Conservation (phyloP, 2,888 invertebrate genomes). For the Meteorus cinctellus region DNA sequence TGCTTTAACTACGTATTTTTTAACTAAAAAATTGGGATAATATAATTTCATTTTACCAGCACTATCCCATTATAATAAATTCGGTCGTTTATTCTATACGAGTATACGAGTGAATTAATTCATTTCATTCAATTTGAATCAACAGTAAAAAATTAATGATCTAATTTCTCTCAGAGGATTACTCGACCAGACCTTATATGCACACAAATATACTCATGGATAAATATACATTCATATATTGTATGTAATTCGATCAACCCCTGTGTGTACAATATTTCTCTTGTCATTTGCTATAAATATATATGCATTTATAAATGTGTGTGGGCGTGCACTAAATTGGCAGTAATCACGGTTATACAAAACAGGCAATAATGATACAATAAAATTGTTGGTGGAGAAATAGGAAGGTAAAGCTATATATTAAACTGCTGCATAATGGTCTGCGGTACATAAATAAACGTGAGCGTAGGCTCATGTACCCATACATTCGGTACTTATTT, state of each 20-base stretch:
- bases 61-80: too few species aligned
- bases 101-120: too few species aligned
- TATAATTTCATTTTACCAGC: too few species aligned
- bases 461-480: neutral
- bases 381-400: slow-evolving; percentile 59
- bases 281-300: slow-evolving; percentile 30
- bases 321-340: slow-evolving; percentile 51
- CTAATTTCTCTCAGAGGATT: too few species aligned
- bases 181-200: too few species aligned
- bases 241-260: slow-evolving; percentile 13
- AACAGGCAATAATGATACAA: slow-evolving; percentile 60
- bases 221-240: neutral
- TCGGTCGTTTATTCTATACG: too few species aligned
- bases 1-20: too few species aligned
- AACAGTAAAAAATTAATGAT: too few species aligned
- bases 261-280: slow-evolving; percentile 15
- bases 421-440: slow-evolving; percentile 39
- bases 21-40: too few species aligned
- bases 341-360: slow-evolving; percentile 60
- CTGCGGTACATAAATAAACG: neutral
- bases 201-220: too few species aligned
- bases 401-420: slow-evolving; percentile 4
- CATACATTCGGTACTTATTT: slow-evolving; percentile 57
- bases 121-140: too few species aligned
- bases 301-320: neutral